Base-by-base conservation (phyloP, 2,113 vertebrate genomes). In the Platysteira castanea region DNA sequence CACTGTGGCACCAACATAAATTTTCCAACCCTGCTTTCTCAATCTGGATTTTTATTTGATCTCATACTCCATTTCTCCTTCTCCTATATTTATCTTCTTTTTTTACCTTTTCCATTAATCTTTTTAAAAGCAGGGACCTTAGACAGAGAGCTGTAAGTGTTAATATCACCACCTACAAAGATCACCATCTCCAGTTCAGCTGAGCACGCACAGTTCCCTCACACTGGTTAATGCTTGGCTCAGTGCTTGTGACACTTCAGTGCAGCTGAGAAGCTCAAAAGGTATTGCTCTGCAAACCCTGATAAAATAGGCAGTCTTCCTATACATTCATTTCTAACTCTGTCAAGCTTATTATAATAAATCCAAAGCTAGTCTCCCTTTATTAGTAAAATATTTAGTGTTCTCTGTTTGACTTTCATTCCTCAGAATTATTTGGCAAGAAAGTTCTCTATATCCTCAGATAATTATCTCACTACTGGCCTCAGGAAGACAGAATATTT, bases 391-490 rank as follows among this genome's bases (percentile, higher is more conserved):
- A 75, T 49, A 91, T 63, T 70, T 47, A 22, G 11, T 42, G 54
- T 31, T 88, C 65, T 88, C 33, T 67, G 26, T 63, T 90, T 84
- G 85, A 81, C 35, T 90, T 93, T 80, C 64, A 68, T 75, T 81
- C 56, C 37, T 24, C 28, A 59, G 59, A 94, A 89, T n/a, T 81
- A 47, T 14, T 91, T 88, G 71, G 65, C 82, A 81, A 81, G 77
- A 79, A 80, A 84, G 56, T 50, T 70, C 56, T 89, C 63, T 37
- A 13, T 71, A 90, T 74, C 60, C 64, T 64, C 65, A 82, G 60
- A 71, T 65, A 93, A 90, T 82, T 89, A 60, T 64, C 68, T 95
- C 76, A 75, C 56, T 63, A 60, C 47, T 93, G 75, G 79, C 68
- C 64, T 78, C 42, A 85, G 37, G 20, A 88, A 74, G 59, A 84